Evolutionary conservation across 1,140 invertebrate genomes (phyloP).

Genomic region (Trigoniulus corallinus): DNA sequence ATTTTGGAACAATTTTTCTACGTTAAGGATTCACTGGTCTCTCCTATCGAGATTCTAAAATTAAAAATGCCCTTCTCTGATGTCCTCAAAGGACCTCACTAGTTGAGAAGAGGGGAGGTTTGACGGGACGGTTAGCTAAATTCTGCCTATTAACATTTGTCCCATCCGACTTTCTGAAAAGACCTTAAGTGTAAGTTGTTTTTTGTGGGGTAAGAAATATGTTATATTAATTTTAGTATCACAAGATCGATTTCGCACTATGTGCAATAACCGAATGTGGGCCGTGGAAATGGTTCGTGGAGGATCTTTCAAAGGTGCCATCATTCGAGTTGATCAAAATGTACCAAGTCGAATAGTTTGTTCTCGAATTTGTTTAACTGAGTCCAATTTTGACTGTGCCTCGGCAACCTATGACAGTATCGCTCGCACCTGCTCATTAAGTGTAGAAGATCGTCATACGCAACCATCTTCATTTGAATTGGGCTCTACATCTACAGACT

Average conservation of each 20-base stretch:
- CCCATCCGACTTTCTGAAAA: no score
- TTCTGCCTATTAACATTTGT: no score
- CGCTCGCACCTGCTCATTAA: neutral
- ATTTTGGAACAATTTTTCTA: no score
- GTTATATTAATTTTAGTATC: neutral
- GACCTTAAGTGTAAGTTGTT: neutral
- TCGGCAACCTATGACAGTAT: neutral
- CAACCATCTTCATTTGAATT: neutral
- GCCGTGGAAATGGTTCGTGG: neutral
- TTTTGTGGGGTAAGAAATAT: neutral
- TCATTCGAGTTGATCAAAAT: neutral
- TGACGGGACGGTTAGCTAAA: no score
- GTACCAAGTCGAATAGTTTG: neutral
- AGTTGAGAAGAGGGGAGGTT: no score
- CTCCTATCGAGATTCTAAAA: no score
- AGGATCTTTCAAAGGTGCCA: neutral
- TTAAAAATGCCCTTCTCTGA: no score
- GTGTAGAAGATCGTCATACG: neutral
- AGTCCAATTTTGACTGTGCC: neutral
- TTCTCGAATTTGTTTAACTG: neutral
- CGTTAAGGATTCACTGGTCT: no score
- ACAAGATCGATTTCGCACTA: neutral
- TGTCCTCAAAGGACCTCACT: no score
- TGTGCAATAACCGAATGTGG: neutral
- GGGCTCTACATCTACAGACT: neutral